A percentile compares a stretch with the other conserved stretches of the same genome.
phyloP scores from a whole-genome alignment of 2,797 vertebrate species.

The Leptoclinus maculatus region DNA sequence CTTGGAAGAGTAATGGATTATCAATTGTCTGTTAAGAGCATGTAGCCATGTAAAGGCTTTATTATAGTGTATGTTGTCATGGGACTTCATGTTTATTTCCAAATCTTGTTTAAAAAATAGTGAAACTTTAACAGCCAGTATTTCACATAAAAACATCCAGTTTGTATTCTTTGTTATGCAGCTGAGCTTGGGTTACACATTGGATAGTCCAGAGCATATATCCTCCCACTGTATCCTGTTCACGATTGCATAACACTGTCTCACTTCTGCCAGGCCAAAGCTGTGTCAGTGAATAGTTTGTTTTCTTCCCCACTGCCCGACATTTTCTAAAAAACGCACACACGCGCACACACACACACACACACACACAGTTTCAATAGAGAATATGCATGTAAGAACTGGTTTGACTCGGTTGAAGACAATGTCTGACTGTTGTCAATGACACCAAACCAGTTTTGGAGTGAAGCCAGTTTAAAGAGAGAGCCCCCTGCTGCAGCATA shows the following conservation, averaged over 20 bases:
- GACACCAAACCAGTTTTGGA: slow-evolving; percentile 19
- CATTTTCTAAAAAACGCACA: neutral
- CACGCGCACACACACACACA: neutral
- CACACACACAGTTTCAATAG: neutral
- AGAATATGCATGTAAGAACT: slow-evolving; percentile 20
- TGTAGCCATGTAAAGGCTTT: neutral
- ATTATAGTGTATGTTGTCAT: neutral
- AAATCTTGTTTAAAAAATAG: neutral
- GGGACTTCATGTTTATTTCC: neutral
- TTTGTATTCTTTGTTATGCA: slow-evolving; percentile 11
- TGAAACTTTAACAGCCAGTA: neutral
- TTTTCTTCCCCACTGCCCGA: slow-evolving; percentile 13
- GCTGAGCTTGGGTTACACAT: slow-evolving; percentile 16
- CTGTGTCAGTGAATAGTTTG: slow-evolving; percentile 25
- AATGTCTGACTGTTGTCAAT: neutral
- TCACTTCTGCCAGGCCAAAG: slow-evolving; percentile 59
- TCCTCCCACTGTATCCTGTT: slow-evolving; percentile 71
- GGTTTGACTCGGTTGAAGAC: slow-evolving; percentile 40
- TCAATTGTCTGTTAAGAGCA: neutral
- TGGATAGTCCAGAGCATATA: slow-evolving; percentile 34
- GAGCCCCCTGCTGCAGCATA: slow-evolving; percentile 17
- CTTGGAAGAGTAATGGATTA: neutral
- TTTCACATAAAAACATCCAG: neutral
- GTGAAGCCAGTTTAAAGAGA: slow-evolving; percentile 9
- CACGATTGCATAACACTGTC: slow-evolving; percentile 65